Base-by-base conservation (phyloP, 2,797 vertebrate species). In the Microctenopoma lineatum region DNA sequence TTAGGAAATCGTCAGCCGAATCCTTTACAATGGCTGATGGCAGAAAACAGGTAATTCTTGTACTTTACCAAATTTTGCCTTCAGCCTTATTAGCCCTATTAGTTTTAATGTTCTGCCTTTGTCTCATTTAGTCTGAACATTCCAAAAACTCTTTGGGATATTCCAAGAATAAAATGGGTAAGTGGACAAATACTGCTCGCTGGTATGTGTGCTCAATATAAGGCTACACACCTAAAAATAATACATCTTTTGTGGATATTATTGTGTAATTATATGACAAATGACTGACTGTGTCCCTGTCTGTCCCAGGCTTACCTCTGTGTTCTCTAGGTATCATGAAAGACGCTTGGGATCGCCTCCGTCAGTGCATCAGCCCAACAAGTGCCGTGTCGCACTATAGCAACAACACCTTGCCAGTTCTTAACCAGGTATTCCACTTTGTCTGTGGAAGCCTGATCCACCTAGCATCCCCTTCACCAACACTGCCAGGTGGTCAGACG, bases 311-410 rank as follows among this genome's bases (percentile, higher is more conserved):
- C 6, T 77, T 94, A 68, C 94, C 94, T 10, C 83, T 95, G 14
- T 95, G 94, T 71, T 95, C 94, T 60, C 82, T 95, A 77, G 94
- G 92, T 15, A 92, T 95, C 73, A 94, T 95, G 94, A 95, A 94
- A 81, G 94, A 93, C 2, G 94, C 94, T 1, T 95, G 95, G 95
- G 93, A 95, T 76, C 88, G 94, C 36, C 82, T 95, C 51, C 87
- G 94, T 3, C 94, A 95, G 88, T 95, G 95, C 46, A 94, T 95
- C 86, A 94, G 92, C 71, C 94, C 94, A 0, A 79, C 81, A 55
- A 70, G 87, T 27, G 59, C 82, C 1, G 68, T 90, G 65, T 70
- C 85, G 54, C 73, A 84, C 18, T 67, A 64, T 0, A 80, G 90
- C 56, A 81, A 74, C 62, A 85, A 87, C 76, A 81, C 84, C 45